Conservation (phyloP, 2,797 vertebrate genomes). For the Phataginus tetradactyla region DNA sequence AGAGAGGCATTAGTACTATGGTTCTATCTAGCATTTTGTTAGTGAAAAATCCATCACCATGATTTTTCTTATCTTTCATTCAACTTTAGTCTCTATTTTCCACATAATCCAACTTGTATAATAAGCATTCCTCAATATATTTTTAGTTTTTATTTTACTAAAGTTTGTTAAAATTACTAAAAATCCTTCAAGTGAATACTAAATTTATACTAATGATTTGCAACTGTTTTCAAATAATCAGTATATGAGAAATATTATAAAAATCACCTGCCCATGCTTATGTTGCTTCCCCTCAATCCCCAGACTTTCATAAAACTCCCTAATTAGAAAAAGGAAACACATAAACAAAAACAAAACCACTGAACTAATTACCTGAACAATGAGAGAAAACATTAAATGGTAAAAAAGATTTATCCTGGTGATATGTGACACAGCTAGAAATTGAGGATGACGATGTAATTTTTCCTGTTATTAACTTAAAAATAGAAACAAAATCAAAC, state of each 20-base stretch:
- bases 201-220: not conserved
- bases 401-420: not conserved
- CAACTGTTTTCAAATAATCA: not conserved
- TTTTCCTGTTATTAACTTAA: not conserved
- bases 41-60: not conserved
- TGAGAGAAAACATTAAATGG: not conserved
- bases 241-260: not conserved
- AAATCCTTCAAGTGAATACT: not conserved
- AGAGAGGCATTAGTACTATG: not conserved
- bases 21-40: not conserved
- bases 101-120: not conserved
- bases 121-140: not conserved
- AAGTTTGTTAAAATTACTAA: not conserved
- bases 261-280: not conserved
- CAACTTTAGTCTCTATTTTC: not conserved
- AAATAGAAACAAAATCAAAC: too few species aligned
- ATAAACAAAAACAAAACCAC: not conserved
- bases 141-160: not conserved
- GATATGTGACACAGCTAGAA: not conserved
- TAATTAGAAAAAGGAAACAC: not conserved
- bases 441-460: not conserved
- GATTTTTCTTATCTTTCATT: not conserved
- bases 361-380: not conserved
- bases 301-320: not conserved
- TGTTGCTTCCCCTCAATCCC: not conserved